Base-by-base conservation (phyloP, 2,888 invertebrate genomes). In the Chloroclystis v-ata region DNA sequence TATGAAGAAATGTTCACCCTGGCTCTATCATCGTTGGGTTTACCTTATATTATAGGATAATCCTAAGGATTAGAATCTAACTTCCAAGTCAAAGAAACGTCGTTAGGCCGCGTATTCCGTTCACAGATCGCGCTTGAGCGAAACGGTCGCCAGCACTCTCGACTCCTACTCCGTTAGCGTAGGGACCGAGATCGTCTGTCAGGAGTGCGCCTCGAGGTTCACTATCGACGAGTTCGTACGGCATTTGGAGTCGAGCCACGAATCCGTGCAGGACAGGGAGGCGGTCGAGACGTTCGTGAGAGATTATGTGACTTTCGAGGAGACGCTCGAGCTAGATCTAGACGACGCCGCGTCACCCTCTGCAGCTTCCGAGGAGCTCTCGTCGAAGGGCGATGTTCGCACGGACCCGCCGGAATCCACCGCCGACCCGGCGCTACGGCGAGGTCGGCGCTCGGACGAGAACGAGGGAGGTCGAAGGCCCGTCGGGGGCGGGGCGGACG, bases 261-360 rank as follows among this genome's bases (percentile, higher is more conserved):
- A 39, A 1, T 58, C 63, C n/a, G 35, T 60, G 0, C 28, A 28
- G 1, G 46, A 56, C n/a, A 30, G 33, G 11, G 45, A 52, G 6
- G 28, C n/a, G 9, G 43, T 75, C 1, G 59, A 68, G 38, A 45
- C 40, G 1, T 84, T 82, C 37, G 68, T 87, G 16, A 72, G 64
- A 39, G 61, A 78, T 5, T 50, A 75, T 48, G 63, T 82, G 1
- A 79, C 75, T 0, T 77, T 82, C 43, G 78, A 79, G 43, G 78
- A 82, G 54, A 52, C 55, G 1, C 61, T 83, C 5, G 42, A 50
- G 3, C 54, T 50, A 0, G 75, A 61, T 3, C 61, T 67, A n/a
- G 67, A 32, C 26, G 32, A 32, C 1, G 2, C 7, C 20, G 10
- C 33, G 10, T 33, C 33, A 6, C n/a, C 16, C 5, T 13, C 16